Base-by-base conservation (phyloP, 2,797 vertebrate genomes). In the Novumbra hubbsi region DNA sequence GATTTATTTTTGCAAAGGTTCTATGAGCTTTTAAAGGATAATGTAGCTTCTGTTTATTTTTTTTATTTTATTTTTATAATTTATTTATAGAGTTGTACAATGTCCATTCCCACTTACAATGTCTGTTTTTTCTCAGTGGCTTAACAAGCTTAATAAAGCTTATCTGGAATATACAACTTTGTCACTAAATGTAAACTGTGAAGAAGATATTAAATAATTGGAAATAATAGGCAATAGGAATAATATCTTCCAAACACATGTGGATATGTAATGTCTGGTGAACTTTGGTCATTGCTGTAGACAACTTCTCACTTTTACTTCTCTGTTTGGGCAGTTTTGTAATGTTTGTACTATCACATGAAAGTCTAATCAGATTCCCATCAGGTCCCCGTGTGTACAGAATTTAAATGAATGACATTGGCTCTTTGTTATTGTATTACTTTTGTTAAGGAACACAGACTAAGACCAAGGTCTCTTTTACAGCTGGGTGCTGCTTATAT, bases 21-120 rank as follows among this genome's bases (percentile, higher is more conserved):
- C 70, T 78, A 76, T 77, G 74, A 84, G 84, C 86, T 87, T 91
- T 88, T 85, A 80, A 86, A 82, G 66, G 76, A 73, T 76, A 80
- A 87, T 87, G 86, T 87, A 88, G 84, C 84, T 80, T 84, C 76
- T 27, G 14, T 77, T 83, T 70, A 19, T 73, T 70, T 72, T 65
- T 69, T 81, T 86, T 75, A 70, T 68, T 82, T 78, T 75, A 72
- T 72, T 82, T 78, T 75, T 81, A 60, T 88, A 1, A 86, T 91
- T 89, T 90, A 92, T 93, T 92, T 89, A 79, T 84, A 88, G 78
- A 83, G 73, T 81, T 78, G 72, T 87, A 82, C 62, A 78, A 76
- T 73, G 57, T 76, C 73, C 65, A 78, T 38, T 85, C 83, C 76
- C 77, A 88, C 74, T 74, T 69, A 80, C 72, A 81, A 55, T 86